A percentile compares a stretch with the other conserved stretches of the same genome.
Conservation (phyloP, 2,113 vertebrate genomes). For the Nyctereutes procyonoides region DNA sequence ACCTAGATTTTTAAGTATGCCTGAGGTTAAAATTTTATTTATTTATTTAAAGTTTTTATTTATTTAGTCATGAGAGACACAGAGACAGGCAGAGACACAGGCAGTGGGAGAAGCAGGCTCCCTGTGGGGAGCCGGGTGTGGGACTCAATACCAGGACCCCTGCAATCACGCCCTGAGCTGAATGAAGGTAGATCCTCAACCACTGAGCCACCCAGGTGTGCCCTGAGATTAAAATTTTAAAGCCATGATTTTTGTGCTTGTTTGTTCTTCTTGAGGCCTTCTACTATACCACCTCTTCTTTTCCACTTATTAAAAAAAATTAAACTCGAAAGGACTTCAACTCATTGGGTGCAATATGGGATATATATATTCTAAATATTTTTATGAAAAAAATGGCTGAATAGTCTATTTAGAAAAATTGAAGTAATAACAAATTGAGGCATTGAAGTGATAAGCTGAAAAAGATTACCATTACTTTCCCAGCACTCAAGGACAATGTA, state of each 20-base stretch:
- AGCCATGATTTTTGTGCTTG: neutral
- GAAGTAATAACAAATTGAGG: neutral
- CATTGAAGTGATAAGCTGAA: neutral
- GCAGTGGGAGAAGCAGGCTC: no score
- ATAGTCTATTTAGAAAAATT: neutral
- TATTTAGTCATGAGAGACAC: no score
- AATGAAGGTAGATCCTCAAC: no score
- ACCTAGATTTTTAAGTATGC: neutral
- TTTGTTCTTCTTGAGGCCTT: neutral
- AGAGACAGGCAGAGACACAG: no score
- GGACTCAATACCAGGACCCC: no score
- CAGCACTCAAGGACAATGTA: neutral
- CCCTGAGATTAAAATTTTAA: neutral
- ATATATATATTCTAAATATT: neutral
- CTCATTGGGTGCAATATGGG: neutral
- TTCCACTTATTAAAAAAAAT: neutral
- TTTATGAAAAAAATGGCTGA: neutral
- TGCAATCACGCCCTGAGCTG: no score
- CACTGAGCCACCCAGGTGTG: no score
- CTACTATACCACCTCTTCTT: neutral
- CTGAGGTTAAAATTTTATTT: neutral
- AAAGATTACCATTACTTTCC: neutral
- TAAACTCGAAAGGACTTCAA: neutral
- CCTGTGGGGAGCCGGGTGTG: no score
- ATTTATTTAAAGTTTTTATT: no score